Base-by-base conservation (phyloP, 1,140 invertebrate species). In the Trypoxylus dichotomus region DNA sequence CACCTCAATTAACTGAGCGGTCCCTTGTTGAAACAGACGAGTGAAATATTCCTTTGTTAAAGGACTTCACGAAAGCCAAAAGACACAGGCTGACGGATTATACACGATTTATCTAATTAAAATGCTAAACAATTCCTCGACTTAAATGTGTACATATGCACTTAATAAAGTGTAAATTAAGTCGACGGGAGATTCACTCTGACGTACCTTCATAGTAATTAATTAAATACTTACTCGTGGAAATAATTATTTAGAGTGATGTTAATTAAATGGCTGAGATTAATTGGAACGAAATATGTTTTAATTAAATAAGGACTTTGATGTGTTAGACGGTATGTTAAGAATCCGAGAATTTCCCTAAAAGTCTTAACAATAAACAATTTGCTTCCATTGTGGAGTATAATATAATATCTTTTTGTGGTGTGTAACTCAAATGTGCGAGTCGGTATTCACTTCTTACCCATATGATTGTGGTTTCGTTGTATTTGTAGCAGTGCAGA, bases 111-210 rank as follows among this genome's bases (percentile, higher is more conserved):
- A 24, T 29, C 5, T 68, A 68, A 68, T 68, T 68, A 68, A 68
- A 29, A 8, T 68, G 60, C 25, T 68, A 68, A 68, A 68, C 24
- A 68, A 29, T 68, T 68, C 2, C 24, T 24, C 27, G 60, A 68
- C 25, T 68, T 25, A 68, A 68, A 68, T 68, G 60, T 27, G 60
- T 68, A 29, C 27, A 24, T 29, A 68, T 29, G 60, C 60, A 68
- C 19, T 27, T 68, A 68, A 68, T 68, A 68, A 68, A 29, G 60
- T 68, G 60, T 68, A 68, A 68, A 68, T 68, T 7, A 68, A 68
- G 7, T 15, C 27, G 60, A 29, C 11, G 60, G 60, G 24, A 68
- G 47, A 54, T 54, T 54, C 47, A 8, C 47, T 68, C 27, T 68
- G 60, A 68, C 60, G 25, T 68, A 3, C 19, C 19, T 6, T 54